A percentile compares a stretch with the other conserved stretches of the same genome.
phyloP scores from a whole-genome alignment of 2,113 vertebrate genomes.

The human (Homo sapiens) region GRCh38 chr1:48928001-48928500 shows the following conservation, averaged over 20 bases:
- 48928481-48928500: constrained; percentile 59
- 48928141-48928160: background rate
- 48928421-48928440: constrained; percentile 55
- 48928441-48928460: constrained; percentile 64
- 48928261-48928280: constrained; percentile 50
- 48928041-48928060: background rate
- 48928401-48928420: constrained; percentile 58
- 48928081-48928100: constrained; percentile 17
- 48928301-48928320: constrained; percentile 72
- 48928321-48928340: constrained; percentile 60
- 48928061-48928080: background rate
- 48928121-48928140: background rate
- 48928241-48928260: constrained; percentile 67
- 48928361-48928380: constrained; percentile 69
- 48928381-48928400: constrained; percentile 69
- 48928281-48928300: constrained; percentile 64
- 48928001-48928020: background rate
- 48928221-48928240: background rate
- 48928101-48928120: background rate
- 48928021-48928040: background rate
- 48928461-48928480: constrained; percentile 58
- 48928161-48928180: background rate
- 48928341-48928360: constrained; percentile 60
- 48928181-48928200: background rate
- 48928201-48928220: background rate